These are phyloP conservation scores for Digitonthophagus gazella DNA, from an alignment of 2,888 invertebrate species.

Conservation along the genomic window DNA sequence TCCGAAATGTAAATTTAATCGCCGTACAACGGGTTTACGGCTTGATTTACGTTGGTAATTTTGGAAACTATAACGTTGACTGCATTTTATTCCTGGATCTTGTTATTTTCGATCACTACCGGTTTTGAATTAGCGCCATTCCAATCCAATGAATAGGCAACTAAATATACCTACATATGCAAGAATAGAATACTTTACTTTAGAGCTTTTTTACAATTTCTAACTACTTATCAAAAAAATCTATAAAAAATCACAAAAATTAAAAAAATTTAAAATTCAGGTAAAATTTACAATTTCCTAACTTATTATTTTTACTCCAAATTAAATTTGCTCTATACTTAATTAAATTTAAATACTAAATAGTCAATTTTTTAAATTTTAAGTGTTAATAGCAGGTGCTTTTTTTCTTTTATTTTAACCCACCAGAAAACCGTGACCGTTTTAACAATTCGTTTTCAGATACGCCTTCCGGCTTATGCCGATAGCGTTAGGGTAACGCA, in stretches of 20 bases:
- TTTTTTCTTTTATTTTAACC: background rate
- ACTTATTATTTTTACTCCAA: background rate
- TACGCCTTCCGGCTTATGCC: background rate
- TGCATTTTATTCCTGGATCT: background rate
- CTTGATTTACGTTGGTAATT: background rate
- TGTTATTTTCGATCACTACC: background rate
- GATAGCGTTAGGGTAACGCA: background rate
- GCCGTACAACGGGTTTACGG: background rate
- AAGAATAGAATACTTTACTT: too few species aligned
- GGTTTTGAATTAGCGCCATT: background rate
- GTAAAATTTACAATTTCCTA: too few species aligned
- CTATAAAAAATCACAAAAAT: too few species aligned
- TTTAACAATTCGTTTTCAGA: conserved; percentile 10
- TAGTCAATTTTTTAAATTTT: background rate
- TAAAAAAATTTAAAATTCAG: too few species aligned
- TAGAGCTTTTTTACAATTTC: too few species aligned
- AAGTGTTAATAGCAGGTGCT: background rate
- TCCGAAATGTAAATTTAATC: background rate
- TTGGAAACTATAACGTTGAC: background rate
- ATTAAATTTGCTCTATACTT: too few species aligned
- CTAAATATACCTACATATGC: background rate
- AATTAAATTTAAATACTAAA: background rate
- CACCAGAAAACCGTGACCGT: conserved; percentile 1
- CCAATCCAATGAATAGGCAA: background rate
- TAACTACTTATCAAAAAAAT: too few species aligned